phyloP scores from a whole-genome alignment of 2,113 vertebrate species.

The Bungarus multicinctus region DNA sequence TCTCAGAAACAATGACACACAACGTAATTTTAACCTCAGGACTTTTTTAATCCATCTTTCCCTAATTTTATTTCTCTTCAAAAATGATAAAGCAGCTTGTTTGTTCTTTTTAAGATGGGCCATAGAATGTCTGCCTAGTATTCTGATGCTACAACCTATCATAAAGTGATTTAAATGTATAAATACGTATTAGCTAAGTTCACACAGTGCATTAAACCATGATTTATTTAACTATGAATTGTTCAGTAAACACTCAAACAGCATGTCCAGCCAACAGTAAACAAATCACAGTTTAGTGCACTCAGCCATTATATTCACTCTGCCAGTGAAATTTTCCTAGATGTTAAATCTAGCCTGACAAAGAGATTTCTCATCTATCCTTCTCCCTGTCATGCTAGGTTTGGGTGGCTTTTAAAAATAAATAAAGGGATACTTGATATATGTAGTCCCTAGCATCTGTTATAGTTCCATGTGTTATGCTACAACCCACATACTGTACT shows the following conservation, averaged over 20 bases:
- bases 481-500: not conserved
- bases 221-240: not conserved
- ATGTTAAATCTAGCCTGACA: not conserved
- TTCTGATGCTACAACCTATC: not conserved
- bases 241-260: not conserved
- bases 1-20: not conserved
- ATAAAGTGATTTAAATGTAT: not conserved
- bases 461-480: not conserved
- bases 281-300: not conserved
- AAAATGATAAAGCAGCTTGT: not conserved
- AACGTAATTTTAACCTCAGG: not conserved
- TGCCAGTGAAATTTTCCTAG: not conserved
- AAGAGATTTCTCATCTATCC: not conserved
- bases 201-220: not conserved
- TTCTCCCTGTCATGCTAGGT: not conserved
- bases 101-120: not conserved
- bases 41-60: not conserved
- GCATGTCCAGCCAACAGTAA: not conserved
- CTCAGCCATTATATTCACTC: not conserved
- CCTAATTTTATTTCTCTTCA: not conserved
- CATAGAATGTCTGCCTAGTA: not conserved
- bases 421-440: not conserved
- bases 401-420: not conserved
- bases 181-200: not conserved
- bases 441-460: not conserved